Base-by-base conservation (phyloP, 2,888 invertebrate species). In the Coleophora flavipennella region DNA sequence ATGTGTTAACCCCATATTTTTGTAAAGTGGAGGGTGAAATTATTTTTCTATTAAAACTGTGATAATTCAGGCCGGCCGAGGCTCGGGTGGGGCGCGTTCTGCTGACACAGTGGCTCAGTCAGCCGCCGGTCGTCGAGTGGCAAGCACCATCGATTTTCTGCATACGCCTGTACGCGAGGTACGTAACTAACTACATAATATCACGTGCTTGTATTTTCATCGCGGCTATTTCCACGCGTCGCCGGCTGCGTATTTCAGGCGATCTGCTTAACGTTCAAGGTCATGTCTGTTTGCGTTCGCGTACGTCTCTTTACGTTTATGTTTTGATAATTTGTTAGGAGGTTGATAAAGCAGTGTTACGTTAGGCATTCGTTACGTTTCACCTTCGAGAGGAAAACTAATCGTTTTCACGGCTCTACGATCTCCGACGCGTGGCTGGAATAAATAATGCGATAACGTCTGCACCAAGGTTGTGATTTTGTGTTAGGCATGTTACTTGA, bases 61-160 rank as follows among this genome's bases (percentile, higher is more conserved):
- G 83, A 77, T 71, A 74, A 63, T 55, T 66, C 66, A 63, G 68
- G 71, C 76, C 69, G 68, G 71, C 65, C 63, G 62, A 74, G 69
- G 67, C 67, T 73, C 75, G 75, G 77, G 79, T 67, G 76, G 76
- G 81, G 81, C 81, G 78, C 73, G 78, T 70, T 69, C 76, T 60
- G 73, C 79, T 85, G 85, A 85, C 86, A 85, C 77, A 80, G 77
- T 87, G 87, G 86, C 87, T 86, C 86, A 87, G 86, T 85, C 72
- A 69, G 75, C 75, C 71, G 70, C 69, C 77, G 80, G 79, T 74
- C 80, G 79, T 73, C 75, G 75, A 79, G 81, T 81, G 73, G 73
- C 78, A 78, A 81, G 74, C 80, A 80, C 67, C 80, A 83, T 83
- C 76, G 83, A 81, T 81, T 79, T 79, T 78, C 80, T 70, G 62